Evolutionary conservation across 2,113 vertebrate species (phyloP).

Genomic region (Spermophilus dauricus): DNA sequence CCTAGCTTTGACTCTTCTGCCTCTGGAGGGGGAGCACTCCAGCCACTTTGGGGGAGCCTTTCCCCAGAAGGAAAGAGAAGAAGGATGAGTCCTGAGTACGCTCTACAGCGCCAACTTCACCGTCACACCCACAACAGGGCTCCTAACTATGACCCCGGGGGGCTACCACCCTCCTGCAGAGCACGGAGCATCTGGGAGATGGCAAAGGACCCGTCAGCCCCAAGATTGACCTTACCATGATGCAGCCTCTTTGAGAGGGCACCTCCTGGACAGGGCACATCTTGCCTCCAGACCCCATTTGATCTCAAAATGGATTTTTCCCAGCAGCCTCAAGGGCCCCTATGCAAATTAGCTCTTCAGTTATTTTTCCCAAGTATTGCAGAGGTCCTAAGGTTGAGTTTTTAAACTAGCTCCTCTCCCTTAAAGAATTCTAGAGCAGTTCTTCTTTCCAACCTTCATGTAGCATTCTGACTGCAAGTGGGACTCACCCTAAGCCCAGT

Average conservation of each 20-base stretch:
- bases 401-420: background rate
- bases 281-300: too few relatives aligned
- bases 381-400: background rate
- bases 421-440: background rate
- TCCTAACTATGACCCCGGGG: too few relatives aligned
- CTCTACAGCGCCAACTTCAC: background rate
- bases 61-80: background rate
- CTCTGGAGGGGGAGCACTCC: too few relatives aligned
- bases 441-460: background rate
- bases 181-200: background rate
- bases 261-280: too few relatives aligned
- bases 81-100: rapidly evolving
- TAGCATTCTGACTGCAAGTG: background rate
- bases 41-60: rapidly evolving
- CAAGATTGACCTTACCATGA: too few relatives aligned
- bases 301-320: background rate
- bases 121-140: too few relatives aligned
- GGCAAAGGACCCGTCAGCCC: background rate
- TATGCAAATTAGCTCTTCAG: background rate
- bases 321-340: background rate
- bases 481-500: background rate
- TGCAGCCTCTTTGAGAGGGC: too few relatives aligned
- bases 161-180: background rate
- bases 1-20: background rate
- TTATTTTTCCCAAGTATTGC: background rate